Evolutionary conservation across 2,888 invertebrate genomes (phyloP), one percentile per base, ranked within the genome.

Genomic region (Thelaira solivaga): DNA sequence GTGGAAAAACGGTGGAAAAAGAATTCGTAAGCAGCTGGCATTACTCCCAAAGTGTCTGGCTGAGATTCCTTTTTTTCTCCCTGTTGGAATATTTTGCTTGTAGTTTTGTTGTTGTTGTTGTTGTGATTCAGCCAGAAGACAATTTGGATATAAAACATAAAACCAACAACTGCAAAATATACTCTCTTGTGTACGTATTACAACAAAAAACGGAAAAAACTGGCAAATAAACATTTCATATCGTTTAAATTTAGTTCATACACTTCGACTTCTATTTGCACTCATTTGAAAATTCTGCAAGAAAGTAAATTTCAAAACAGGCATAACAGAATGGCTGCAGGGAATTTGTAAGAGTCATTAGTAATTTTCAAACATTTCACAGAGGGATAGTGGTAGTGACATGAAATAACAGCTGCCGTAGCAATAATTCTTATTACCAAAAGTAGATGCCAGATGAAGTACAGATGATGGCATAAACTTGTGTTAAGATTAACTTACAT

Each of bases 371-470:
- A 43, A 62, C 6, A n/a, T 8, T 6, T 26, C 24, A n/a, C n/a
- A 31, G 41, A 49, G 31, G 61, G 39, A 31, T 65, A 76, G 59
- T 51, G 77, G 45, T 31, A 53, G 45, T 51, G 45, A 61, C 77
- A 71, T 29, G 64, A 81, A 81, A 82, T 82, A 83, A 83, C 83
- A 83, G 86, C 82, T 82, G 85, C 86, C 86, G 84, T 83, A 83
- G 84, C 84, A 84, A 85, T 86, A 86, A 85, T 85, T 85, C 86
- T 86, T 86, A 80, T 80, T 80, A 77, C 78, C 73, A 74, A 73
- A 80, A 76, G 76, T 72, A 72, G 72, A 82, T 83, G 84, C 86
- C 87, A 87, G 87, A 88, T 87, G 87, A 87, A 86, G 86, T 84
- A 82, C 87, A 87, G 87, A 86, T 86, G 87, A 86, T 83, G 75